Base-by-base conservation (phyloP, 2,888 invertebrate genomes). In the Tetragonisca angustula region DNA sequence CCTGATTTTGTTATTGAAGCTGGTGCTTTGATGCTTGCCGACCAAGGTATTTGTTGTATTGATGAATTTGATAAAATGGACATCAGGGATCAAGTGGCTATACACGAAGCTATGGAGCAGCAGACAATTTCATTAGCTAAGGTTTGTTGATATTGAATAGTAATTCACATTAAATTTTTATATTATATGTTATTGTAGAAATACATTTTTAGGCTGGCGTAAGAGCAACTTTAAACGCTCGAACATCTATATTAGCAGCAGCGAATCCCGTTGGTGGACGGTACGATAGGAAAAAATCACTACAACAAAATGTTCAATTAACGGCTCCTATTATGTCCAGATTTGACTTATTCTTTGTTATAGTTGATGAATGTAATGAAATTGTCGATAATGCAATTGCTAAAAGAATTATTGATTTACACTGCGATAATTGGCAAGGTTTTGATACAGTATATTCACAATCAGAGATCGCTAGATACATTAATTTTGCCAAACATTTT, bases 1-100 rank as follows among this genome's bases (percentile, higher is more conserved):
- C 97, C 97, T 86, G 99, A 99, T 95, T 99, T 99, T 95, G 99
- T 99, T 15, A 99, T 99, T 85, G 99, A 99, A 95, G 99, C 99
- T 13, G 99, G 99, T n/a, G 99, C 99, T 0, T 95, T 99, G 52
- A 99, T 99, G 99, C 95, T 99, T 92, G 99, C 99, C 0, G 99
- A 99, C 95, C 99, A 99, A 93, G 99, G 99, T 9, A 98, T 99
- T 69, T 99, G 99, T 92, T 99, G 99, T 94, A 99, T 99, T 91
- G 99, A 99, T 93, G 99, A 99, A 95, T 99, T 99, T 95, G 99
- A 99, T 95, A 99, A 99, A 95, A 99, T 99, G 99, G 99, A 99
- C 94, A 96, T 96, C 0, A 96, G 97, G 70, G 99, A 99, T 96
- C 99, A 99, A 95, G 99, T 99, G 11, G 99, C 99, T 68, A 99